Percentiles rank a stretch among this genome's conserved stretches.
Conservation (phyloP, 1,140 invertebrate genomes). For the Gyrodactylus bullatarudis region DNA sequence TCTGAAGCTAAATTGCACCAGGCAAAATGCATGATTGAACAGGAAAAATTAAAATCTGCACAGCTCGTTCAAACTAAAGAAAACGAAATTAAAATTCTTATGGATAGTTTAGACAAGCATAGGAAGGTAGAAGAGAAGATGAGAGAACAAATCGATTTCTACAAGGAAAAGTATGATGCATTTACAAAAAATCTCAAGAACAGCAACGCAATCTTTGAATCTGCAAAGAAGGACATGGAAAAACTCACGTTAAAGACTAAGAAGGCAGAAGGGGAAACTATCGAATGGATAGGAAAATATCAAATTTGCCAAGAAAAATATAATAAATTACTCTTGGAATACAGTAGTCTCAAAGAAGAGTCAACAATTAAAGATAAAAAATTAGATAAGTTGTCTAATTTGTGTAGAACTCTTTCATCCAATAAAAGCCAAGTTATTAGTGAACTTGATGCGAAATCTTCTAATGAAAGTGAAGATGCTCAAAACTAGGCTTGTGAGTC, state of each 20-base stretch:
- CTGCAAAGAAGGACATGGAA: neutral
- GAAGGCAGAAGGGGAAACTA: neutral
- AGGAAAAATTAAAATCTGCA: neutral
- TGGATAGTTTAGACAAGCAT: neutral
- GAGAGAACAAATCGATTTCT: neutral
- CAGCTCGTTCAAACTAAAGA: neutral
- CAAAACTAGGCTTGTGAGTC: no score
- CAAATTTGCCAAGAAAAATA: neutral
- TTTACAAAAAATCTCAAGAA: neutral
- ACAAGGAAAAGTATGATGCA: neutral
- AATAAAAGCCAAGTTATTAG: no score
- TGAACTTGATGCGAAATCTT: no score
- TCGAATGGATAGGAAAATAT: neutral
- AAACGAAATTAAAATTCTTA: neutral
- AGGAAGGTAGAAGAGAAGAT: neutral
- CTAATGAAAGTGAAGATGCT: no score
- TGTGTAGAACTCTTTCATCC: neutral
- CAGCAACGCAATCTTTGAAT: neutral
- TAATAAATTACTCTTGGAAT: neutral
- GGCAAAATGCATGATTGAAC: neutral
- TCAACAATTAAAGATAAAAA: neutral
- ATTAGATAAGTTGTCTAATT: neutral
- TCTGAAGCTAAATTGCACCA: neutral
- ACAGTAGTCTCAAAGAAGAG: neutral
- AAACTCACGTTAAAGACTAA: neutral